These are phyloP conservation scores for Catocala fraxini DNA, from an alignment of 2,888 invertebrate genomes.

Conservation along the genomic window DNA sequence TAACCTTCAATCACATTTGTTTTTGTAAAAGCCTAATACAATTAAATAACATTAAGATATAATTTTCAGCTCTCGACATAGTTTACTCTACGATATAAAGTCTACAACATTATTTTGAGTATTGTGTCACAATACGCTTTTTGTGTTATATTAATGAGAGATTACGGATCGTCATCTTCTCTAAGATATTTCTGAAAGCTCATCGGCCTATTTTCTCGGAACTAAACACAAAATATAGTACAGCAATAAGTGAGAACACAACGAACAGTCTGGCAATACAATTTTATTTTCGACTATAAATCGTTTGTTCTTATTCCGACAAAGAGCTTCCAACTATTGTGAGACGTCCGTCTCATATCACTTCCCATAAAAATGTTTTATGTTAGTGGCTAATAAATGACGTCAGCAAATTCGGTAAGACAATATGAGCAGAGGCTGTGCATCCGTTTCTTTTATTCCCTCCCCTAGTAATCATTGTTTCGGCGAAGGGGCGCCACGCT, in stretches of 20 bases:
- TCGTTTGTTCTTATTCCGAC: constrained; percentile 76
- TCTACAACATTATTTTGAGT: too few species aligned
- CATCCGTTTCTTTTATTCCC: constrained; percentile 80
- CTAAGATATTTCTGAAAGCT: constrained; percentile 1
- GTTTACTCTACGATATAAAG: too few species aligned
- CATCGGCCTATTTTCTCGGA: constrained; percentile 1
- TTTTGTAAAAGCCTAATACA: too few species aligned
- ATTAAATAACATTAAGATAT: too few species aligned
- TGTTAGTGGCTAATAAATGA: constrained; percentile 87
- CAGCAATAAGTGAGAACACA: constrained; percentile 54
- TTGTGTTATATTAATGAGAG: too few species aligned
- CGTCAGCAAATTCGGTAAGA: constrained; percentile 87
- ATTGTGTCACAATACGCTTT: too few species aligned
- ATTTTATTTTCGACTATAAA: constrained; percentile 82
- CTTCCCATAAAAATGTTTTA: constrained; percentile 86
- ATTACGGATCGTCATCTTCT: not conserved
- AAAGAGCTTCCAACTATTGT: constrained; percentile 73
- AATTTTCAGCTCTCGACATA: too few species aligned
- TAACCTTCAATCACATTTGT: too few species aligned
- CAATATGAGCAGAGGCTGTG: constrained; percentile 82
- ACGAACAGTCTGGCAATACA: constrained; percentile 69
- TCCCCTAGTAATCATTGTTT: constrained; percentile 83
- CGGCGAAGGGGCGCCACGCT: constrained; percentile 74
- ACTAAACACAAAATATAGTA: constrained; percentile 40
- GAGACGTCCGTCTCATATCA: constrained; percentile 77